Conservation (phyloP, 2,888 invertebrate genomes). For the Heliconius aoede region DNA sequence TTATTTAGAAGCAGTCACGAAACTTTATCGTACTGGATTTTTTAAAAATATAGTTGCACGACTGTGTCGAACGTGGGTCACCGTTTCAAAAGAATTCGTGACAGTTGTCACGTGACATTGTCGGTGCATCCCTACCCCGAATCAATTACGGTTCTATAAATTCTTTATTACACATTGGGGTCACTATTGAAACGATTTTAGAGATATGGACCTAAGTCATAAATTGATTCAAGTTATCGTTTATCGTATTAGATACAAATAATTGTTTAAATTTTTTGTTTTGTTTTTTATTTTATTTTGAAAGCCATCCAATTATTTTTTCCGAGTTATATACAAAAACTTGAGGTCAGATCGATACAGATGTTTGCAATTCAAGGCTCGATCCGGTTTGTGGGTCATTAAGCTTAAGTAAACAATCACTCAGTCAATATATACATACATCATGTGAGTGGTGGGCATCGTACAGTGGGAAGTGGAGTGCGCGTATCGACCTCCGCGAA, state of each 20-base stretch:
- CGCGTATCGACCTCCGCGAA: slow-evolving; percentile 76
- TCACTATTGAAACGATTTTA: slow-evolving; percentile 39
- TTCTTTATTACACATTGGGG: slow-evolving; percentile 47
- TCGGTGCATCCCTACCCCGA: slow-evolving; percentile 44
- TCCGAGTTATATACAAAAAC: slow-evolving; percentile 18
- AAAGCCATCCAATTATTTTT: slow-evolving; percentile 2
- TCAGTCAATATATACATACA: slow-evolving; percentile 41
- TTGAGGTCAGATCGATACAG: slow-evolving; percentile 29
- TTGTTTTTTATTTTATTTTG: background rate
- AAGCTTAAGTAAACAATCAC: slow-evolving; percentile 43
- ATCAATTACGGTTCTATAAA: slow-evolving; percentile 47
- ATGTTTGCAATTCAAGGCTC: slow-evolving; percentile 27
- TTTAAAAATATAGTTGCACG: slow-evolving; percentile 57
- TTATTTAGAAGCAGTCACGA: slow-evolving; percentile 23
- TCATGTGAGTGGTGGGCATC: slow-evolving; percentile 57
- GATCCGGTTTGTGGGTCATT: slow-evolving; percentile 41
- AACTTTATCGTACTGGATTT: slow-evolving; percentile 38
- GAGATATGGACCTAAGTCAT: background rate
- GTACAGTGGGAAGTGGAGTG: slow-evolving; percentile 68
- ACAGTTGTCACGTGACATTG: slow-evolving; percentile 59
- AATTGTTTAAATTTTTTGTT: background rate
- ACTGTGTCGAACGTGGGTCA: slow-evolving; percentile 58
- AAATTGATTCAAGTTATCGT: too few relatives aligned
- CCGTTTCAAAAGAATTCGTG: slow-evolving; percentile 62
- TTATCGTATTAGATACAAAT: too few relatives aligned